These are phyloP conservation scores for Aromia moschata DNA, from an alignment of 2,888 invertebrate genomes.

Conservation along the genomic window DNA sequence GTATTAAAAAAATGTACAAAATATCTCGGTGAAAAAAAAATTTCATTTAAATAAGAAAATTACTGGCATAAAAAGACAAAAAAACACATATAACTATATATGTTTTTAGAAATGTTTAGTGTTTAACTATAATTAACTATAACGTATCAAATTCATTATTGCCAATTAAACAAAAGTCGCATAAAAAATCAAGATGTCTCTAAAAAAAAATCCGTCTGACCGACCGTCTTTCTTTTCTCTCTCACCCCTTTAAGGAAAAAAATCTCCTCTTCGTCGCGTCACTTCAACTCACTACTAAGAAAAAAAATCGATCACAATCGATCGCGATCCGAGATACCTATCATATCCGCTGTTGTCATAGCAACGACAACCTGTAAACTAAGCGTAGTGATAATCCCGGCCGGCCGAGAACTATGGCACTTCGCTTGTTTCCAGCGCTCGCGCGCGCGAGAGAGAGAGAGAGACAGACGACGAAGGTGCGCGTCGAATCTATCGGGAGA, in stretches of 20 bases:
- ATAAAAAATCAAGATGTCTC: background rate
- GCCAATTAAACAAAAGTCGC: too few species aligned
- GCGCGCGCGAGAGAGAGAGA: background rate
- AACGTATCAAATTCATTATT: too few species aligned
- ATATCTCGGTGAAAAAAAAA: too few species aligned
- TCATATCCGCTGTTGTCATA: slow-evolving; percentile 19
- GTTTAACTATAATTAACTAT: too few species aligned
- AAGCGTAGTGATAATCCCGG: slow-evolving; percentile 28
- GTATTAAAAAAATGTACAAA: too few species aligned
- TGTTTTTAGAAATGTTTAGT: too few species aligned
- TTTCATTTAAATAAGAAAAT: too few species aligned
- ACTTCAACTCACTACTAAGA: slow-evolving; percentile 3
- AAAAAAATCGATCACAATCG: slow-evolving; percentile 17
- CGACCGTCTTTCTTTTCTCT: background rate
- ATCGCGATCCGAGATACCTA: background rate
- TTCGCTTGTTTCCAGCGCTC: background rate
- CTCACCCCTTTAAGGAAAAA: background rate
- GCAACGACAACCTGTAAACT: slow-evolving; percentile 33
- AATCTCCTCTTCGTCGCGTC: too few species aligned
- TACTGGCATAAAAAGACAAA: too few species aligned
- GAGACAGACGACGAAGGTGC: background rate
- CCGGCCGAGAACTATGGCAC: background rate
- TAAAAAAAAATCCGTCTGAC: background rate
- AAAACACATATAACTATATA: too few species aligned
- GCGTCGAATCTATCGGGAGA: background rate